These are phyloP conservation scores for Threskiornis aethiopicus DNA, from an alignment of 2,797 vertebrate genomes.

Conservation along the genomic window DNA sequence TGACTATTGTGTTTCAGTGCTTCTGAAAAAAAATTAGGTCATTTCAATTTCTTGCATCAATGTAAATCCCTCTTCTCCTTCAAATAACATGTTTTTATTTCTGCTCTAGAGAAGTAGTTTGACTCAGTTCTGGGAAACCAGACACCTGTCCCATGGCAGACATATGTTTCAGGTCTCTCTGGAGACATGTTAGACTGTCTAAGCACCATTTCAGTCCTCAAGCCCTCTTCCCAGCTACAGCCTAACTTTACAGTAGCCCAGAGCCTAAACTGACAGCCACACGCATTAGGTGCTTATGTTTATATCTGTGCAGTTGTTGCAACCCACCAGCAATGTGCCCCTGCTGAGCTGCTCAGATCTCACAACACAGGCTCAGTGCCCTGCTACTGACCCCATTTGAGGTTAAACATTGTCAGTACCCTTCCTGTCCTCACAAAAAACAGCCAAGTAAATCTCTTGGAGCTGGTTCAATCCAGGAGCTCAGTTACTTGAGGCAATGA, in stretches of 20 bases:
- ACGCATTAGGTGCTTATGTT: neutral
- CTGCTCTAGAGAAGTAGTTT: accelerated
- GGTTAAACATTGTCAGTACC: neutral
- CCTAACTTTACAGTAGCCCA: neutral
- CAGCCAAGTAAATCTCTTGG: neutral
- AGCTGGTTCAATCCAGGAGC: neutral
- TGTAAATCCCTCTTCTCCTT: neutral
- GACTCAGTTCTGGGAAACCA: neutral
- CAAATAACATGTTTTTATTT: neutral
- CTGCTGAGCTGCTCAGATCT: neutral
- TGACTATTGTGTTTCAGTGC: neutral
- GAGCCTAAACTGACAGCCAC: neutral
- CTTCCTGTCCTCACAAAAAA: neutral
- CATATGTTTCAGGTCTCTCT: neutral
- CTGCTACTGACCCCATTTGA: neutral
- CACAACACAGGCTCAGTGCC: neutral
- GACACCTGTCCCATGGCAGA: accelerated
- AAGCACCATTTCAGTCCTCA: neutral
- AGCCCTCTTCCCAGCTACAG: neutral
- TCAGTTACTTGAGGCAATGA: accelerated
- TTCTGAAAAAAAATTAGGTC: accelerated
- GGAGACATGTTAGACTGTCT: neutral
- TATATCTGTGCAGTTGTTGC: neutral
- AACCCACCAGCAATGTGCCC: accelerated
- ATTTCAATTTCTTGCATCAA: neutral